These are phyloP conservation scores for Lucinisca nassula DNA, from an alignment of 2,888 invertebrate genomes.

Conservation along the genomic window DNA sequence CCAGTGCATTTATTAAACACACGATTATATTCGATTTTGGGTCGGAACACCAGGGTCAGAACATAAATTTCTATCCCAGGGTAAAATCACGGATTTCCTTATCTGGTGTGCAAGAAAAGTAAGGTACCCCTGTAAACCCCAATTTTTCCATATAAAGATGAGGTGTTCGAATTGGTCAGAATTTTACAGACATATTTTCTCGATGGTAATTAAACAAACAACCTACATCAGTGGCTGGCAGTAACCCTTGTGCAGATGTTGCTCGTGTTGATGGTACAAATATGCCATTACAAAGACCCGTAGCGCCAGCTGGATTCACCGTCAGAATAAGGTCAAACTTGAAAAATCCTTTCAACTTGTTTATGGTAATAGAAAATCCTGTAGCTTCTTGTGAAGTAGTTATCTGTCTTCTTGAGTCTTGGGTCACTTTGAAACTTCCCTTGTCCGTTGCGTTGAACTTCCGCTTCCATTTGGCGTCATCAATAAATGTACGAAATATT, in stretches of 20 bases:
- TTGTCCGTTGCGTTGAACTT: background rate
- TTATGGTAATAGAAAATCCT: background rate
- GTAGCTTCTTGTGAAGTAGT: background rate
- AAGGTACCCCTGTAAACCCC: too few relatives aligned
- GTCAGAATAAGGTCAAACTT: background rate
- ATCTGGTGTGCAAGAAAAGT: too few relatives aligned
- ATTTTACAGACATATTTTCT: too few relatives aligned
- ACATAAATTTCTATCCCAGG: too few relatives aligned
- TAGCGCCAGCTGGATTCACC: background rate
- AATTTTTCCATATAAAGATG: too few relatives aligned
- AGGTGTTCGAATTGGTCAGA: too few relatives aligned
- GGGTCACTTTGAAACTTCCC: background rate
- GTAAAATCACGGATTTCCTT: too few relatives aligned
- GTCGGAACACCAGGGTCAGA: too few relatives aligned
- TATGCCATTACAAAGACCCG: background rate
- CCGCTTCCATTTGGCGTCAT: background rate
- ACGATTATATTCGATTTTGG: too few relatives aligned
- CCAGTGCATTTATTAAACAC: too few relatives aligned
- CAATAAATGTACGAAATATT: background rate
- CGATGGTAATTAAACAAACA: too few relatives aligned
- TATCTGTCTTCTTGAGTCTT: background rate
- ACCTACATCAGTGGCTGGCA: background rate
- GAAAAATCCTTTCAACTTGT: background rate
- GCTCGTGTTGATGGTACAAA: background rate
- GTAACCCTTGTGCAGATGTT: background rate